Percentiles rank a stretch among this genome's conserved stretches.
These are phyloP conservation scores for Melolontha melolontha DNA, from an alignment of 2,888 invertebrate genomes.

Conservation along the genomic window DNA sequence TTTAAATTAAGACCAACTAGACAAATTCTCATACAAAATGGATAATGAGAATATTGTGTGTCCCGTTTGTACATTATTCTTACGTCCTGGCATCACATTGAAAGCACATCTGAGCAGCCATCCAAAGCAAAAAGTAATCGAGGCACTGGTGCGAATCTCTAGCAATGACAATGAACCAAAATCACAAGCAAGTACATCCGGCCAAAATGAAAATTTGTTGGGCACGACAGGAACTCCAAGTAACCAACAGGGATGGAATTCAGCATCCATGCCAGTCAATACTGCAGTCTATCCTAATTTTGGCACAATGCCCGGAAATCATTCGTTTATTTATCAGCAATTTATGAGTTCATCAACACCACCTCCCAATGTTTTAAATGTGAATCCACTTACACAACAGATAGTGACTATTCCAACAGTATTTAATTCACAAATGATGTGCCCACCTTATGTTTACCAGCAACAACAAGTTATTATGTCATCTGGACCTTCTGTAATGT, in stretches of 20 bases:
- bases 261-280: constrained; percentile 61
- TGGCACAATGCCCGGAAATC: constrained; percentile 54
- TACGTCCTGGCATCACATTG: constrained; percentile 85
- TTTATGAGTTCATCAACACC: constrained; percentile 67
- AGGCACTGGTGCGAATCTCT: constrained; percentile 71
- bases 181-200: constrained; percentile 29
- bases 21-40: constrained; percentile 52
- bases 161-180: constrained; percentile 50
- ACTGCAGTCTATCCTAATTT: constrained; percentile 41
- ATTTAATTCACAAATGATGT: constrained; percentile 68
- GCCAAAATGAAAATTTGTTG: constrained; percentile 36
- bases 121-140: constrained; percentile 90
- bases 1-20: constrained; percentile 2
- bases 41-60: constrained; percentile 68
- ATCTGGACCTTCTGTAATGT: constrained; percentile 63
- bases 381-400: constrained; percentile 68
- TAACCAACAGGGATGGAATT: constrained; percentile 65
- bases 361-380: constrained; percentile 60
- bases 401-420: constrained; percentile 68
- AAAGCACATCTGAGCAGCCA: constrained; percentile 87
- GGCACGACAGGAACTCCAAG: constrained; percentile 51
- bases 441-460: constrained; percentile 67
- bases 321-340: constrained; percentile 70
- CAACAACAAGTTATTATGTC: constrained; percentile 70
- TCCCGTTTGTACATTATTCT: constrained; percentile 86